Conservation (phyloP, 2,888 invertebrate genomes). For the Epinotia bilunana region DNA sequence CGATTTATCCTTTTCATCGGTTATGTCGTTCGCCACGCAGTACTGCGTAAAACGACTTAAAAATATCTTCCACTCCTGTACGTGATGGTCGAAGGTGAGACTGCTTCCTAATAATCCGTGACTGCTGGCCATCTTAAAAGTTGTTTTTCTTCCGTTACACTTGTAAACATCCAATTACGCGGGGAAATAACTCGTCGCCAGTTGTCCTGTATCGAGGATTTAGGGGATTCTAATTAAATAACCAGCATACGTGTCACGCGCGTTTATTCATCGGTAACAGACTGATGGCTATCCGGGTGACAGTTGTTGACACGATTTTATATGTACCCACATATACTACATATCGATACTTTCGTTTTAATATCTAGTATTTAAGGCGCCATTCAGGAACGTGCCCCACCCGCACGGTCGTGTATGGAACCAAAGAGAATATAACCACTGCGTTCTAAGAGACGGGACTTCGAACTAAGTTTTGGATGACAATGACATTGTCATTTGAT, state of each 20-base stretch:
- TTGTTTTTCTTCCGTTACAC: neutral
- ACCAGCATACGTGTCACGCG: neutral
- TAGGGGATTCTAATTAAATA: neutral
- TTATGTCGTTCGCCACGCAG: slow-evolving; percentile 40
- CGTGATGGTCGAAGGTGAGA: slow-evolving; percentile 39
- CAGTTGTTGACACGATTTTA: too few species aligned
- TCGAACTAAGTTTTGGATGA: too few species aligned
- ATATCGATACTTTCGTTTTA: neutral
- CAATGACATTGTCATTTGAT: too few species aligned
- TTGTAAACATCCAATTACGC: neutral
- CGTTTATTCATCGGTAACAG: neutral
- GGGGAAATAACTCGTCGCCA: slow-evolving; percentile 1
- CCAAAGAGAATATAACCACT: too few species aligned
- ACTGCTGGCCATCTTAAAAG: slow-evolving; percentile 1
- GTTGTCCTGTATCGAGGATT: neutral
- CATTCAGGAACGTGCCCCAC: too few species aligned
- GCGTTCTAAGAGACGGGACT: too few species aligned
- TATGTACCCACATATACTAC: neutral
- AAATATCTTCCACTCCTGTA: slow-evolving; percentile 43
- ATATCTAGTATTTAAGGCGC: too few species aligned
- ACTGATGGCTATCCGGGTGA: too few species aligned
- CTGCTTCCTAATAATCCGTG: slow-evolving; percentile 31
- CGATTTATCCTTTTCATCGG: slow-evolving; percentile 43
- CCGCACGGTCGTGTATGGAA: too few species aligned
- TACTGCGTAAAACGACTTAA: slow-evolving; percentile 38